Evolutionary conservation across 2,113 vertebrate species (phyloP).

Genomic region (Tympanuchus pallidicinctus): DNA sequence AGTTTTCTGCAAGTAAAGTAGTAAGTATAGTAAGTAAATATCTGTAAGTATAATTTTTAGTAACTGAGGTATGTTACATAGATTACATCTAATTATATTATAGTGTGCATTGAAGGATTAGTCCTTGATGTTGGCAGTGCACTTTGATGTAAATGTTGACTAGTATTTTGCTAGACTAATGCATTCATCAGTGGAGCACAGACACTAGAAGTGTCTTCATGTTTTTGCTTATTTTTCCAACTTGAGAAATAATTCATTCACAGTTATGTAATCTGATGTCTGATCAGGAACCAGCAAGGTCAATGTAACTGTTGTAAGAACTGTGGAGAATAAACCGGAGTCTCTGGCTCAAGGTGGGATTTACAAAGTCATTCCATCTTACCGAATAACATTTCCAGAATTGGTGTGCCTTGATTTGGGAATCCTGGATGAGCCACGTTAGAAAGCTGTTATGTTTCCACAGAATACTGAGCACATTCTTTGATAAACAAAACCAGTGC

Average conservation of each 20-base stretch:
- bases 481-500: neutral
- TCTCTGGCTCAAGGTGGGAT: neutral
- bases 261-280: conserved; percentile 52
- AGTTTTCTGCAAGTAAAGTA: neutral
- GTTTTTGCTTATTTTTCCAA: conserved; percentile 25
- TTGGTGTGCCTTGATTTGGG: neutral
- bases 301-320: neutral
- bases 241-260: conserved; percentile 46
- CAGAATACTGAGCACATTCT: neutral
- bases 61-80: too few species aligned
- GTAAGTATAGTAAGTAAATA: too few species aligned
- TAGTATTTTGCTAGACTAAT: neutral
- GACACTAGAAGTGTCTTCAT: neutral
- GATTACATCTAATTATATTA: neutral
- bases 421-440: neutral
- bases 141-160: neutral
- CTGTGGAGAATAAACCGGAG: neutral
- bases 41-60: neutral
- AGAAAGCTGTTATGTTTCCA: neutral
- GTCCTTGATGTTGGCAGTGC: neutral
- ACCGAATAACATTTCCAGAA: neutral
- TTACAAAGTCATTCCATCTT: neutral
- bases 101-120: neutral
- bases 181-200: neutral
- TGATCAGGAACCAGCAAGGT: conserved; percentile 49